Percentiles rank a stretch among this genome's conserved stretches.
These are phyloP conservation scores for Phallusia fumigata DNA, from an alignment of 23 tunicate species.

Conservation along the genomic window DNA sequence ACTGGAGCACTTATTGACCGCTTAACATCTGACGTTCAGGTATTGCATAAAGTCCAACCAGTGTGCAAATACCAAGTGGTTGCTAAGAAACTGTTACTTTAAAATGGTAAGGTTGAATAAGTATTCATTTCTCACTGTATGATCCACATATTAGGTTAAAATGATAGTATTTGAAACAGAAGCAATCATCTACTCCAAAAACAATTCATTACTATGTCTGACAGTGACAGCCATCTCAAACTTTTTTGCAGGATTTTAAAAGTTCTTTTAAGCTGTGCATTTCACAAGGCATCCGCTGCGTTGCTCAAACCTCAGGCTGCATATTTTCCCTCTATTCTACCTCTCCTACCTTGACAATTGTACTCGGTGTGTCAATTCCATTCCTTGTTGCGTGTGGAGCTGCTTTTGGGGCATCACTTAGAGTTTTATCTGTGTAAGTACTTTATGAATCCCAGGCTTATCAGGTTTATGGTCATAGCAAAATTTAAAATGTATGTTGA, in stretches of 20 bases:
- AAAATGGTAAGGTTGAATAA: no score
- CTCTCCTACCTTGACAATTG: conserved; percentile 79
- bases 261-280: conserved; percentile 94
- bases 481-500: background rate
- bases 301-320: conserved; percentile 91
- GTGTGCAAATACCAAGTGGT: background rate
- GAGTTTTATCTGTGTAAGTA: conserved; percentile 62
- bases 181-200: no score
- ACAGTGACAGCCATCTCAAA: background rate
- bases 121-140: no score
- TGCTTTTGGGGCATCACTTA: conserved; percentile 58
- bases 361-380: conserved; percentile 60
- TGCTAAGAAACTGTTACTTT: background rate
- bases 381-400: conserved; percentile 74
- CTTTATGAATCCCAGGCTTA: background rate
- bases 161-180: no score
- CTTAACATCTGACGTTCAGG: conserved; percentile 93
- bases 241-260: conserved; percentile 70
- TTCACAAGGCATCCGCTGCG: conserved; percentile 84
- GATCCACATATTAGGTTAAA: no score
- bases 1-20: conserved; percentile 82
- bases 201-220: no score
- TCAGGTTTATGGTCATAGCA: no score
- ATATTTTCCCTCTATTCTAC: conserved; percentile 69
- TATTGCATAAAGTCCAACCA: background rate